These are phyloP conservation scores for Diplosoma virens DNA, from an alignment of 23 tunicate genomes.

Conservation along the genomic window DNA sequence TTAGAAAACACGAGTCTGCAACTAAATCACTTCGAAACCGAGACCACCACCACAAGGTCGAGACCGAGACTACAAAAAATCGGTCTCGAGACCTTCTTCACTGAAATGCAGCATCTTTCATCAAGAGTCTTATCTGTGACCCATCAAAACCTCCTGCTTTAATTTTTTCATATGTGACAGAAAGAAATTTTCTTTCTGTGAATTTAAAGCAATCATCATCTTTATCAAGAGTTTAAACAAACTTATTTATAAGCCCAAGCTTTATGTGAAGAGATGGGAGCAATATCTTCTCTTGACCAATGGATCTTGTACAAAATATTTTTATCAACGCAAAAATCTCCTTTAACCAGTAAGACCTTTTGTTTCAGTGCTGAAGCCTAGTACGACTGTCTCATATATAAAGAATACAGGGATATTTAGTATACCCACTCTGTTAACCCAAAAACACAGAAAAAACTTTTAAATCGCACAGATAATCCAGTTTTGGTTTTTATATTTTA, in stretches of 20 bases:
- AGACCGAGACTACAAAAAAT: no score
- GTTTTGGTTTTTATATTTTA: background rate
- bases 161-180: background rate
- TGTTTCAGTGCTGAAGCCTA: background rate
- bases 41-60: no score
- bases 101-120: background rate
- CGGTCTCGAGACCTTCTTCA: no score
- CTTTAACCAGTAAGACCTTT: background rate
- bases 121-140: background rate
- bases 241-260: background rate
- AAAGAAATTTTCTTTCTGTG: background rate
- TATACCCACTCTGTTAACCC: background rate
- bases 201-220: background rate
- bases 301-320: background rate
- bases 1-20: no score
- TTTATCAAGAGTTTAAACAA: background rate
- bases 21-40: no score
- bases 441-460: background rate
- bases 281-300: background rate
- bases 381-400: background rate
- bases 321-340: background rate
- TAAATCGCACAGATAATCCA: background rate
- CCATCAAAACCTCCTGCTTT: background rate
- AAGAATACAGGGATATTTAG: background rate
- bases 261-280: background rate